A percentile compares a stretch with the other conserved stretches of the same genome.
phyloP scores from a whole-genome alignment of 2,113 vertebrate genomes.

The Labeo rohita region DNA sequence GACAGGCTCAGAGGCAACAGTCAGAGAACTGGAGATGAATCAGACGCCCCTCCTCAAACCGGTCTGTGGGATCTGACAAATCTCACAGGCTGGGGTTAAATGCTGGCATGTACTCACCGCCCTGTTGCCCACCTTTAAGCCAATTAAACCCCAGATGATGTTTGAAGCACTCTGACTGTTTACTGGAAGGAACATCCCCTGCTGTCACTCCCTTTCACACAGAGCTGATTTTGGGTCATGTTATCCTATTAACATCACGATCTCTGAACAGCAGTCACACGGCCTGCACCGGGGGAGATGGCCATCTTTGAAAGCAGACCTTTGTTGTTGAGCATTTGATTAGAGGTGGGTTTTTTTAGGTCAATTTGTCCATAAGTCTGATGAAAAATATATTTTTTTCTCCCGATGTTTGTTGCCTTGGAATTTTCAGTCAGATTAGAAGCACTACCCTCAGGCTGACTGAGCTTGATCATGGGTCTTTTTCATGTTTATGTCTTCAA shows the following conservation, averaged over 20 bases:
- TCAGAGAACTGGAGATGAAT: conserved; percentile 49
- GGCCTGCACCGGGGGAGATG: neutral
- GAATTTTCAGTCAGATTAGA: neutral
- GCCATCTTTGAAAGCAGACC: neutral
- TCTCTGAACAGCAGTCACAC: conserved; percentile 29
- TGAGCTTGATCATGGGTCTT: conserved; percentile 2
- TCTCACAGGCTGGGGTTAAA: conserved; percentile 54
- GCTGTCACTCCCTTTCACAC: conserved; percentile 37
- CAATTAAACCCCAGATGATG: conserved; percentile 53
- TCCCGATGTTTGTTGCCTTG: conserved; percentile 1
- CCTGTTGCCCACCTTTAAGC: conserved; percentile 46
- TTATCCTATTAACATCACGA: conserved; percentile 45
- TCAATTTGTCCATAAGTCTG: conserved; percentile 11
- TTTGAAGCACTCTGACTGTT: conserved; percentile 33
- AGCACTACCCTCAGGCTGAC: neutral
- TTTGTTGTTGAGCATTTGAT: conserved; percentile 22
- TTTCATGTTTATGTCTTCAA: neutral
- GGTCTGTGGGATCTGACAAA: conserved; percentile 10
- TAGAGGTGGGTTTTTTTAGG: neutral
- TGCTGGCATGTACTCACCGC: conserved; percentile 28
- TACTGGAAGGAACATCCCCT: conserved; percentile 43
- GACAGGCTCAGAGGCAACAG: conserved; percentile 46
- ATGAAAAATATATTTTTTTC: neutral
- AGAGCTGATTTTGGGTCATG: conserved; percentile 38
- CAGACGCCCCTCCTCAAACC: conserved; percentile 27